Conservation (phyloP, 2,888 invertebrate genomes). For the Ephialtes manifestator region DNA sequence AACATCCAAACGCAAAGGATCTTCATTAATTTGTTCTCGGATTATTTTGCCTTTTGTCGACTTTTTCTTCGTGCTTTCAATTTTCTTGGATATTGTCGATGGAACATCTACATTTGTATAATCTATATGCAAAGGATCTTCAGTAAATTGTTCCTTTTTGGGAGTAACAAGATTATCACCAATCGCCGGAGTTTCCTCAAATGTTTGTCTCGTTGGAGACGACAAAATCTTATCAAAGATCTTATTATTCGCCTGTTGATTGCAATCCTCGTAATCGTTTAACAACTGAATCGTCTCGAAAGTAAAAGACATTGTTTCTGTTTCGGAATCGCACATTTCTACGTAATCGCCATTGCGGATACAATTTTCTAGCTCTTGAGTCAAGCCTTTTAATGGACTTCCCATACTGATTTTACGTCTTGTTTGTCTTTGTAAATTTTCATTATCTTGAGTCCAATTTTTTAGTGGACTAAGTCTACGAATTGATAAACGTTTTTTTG, state of each 20-base stretch:
- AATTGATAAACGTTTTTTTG: constrained; percentile 1
- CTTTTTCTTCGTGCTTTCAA: background rate
- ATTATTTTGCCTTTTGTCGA: background rate
- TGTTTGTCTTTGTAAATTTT: too few species aligned
- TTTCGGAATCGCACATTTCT: constrained; percentile 48
- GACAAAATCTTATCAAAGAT: constrained; percentile 55
- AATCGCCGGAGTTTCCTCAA: background rate
- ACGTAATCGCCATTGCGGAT: constrained; percentile 55
- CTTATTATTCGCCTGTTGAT: constrained; percentile 66
- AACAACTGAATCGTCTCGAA: constrained; percentile 71
- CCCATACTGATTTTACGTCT: too few species aligned
- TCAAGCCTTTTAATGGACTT: constrained; percentile 36
- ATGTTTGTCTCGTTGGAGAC: constrained; percentile 35
- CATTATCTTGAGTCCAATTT: background rate
- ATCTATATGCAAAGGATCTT: constrained; percentile 65
- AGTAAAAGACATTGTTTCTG: constrained; percentile 50
- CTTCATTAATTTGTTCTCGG: too few species aligned
- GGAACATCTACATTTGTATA: background rate
- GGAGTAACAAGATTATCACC: background rate
- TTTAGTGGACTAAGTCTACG: background rate
- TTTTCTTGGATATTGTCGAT: background rate
- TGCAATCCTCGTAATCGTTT: constrained; percentile 69
- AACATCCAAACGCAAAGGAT: too few species aligned
- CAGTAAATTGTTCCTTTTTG: constrained; percentile 37
- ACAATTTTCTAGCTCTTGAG: constrained; percentile 46